Base-by-base conservation (phyloP, 2,113 vertebrate species). In the Coregonus clupeaformis region DNA sequence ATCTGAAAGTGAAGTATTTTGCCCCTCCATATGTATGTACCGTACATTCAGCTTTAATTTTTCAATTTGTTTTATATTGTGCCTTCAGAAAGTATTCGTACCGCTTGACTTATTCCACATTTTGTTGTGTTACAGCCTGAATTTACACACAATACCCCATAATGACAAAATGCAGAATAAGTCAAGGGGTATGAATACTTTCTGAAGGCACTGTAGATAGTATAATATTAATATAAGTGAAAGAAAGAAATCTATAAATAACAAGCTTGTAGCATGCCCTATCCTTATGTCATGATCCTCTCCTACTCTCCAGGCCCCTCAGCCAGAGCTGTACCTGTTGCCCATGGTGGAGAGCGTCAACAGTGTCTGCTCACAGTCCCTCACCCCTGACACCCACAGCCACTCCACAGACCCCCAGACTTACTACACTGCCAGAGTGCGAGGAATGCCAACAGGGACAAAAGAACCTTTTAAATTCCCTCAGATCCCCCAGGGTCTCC, bases 281-380 rank as follows among this genome's bases (percentile, higher is more conserved):
- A 4, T 72, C 6, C 59, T 36, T 63, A 4, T 36, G 55, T 63
- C 49, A 52, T 14, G 13, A 5, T 52, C 78, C 68, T 78, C 16
- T 32, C 87, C 0, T 75, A 1, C 87, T 2, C 66, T 92, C 30
- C 78, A 98, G 97, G 95, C 97, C 72, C 90, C 91, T 59, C 90
- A 95, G 83, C 95, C 96, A 6, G 96, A 98, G 86, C 92, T 98
- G 0, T 98, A 97, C 90, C 91, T 98, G 82, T 90, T 98, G 82
- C 92, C 93, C 13, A 68, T 80, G 68, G 80, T 83, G 80, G 92
- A 93, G 68, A 86, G 83, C 49, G 89, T 92, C 82, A 89, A 92
- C 89, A 93, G 91, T 69, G 71, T 88, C 81, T 93, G 88, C 87
- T 92, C 89, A 20, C 78, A 84, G 66, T 86, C 93, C n/a, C 66